phyloP scores from a whole-genome alignment of 2,113 vertebrate species.

The Poeciliopsis retropinna region DNA sequence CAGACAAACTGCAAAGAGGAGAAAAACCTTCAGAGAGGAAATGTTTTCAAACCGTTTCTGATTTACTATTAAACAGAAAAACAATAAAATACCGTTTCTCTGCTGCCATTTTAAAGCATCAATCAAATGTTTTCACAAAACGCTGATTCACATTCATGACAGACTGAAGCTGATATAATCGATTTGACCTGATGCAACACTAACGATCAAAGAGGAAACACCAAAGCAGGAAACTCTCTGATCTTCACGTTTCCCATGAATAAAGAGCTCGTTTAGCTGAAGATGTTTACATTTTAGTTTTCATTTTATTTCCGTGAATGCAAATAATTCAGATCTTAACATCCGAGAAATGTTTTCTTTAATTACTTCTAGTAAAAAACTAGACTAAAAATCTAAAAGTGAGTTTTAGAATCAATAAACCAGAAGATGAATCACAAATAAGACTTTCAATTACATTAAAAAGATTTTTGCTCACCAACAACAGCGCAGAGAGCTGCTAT shows the following conservation, averaged over 20 bases:
- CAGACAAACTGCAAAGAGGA: conserved; percentile 35
- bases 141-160: too few species aligned
- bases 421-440: too few species aligned
- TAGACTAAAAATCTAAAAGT: too few species aligned
- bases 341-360: too few species aligned
- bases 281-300: not conserved
- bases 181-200: not conserved
- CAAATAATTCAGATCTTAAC: too few species aligned
- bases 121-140: too few species aligned
- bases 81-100: not conserved
- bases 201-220: not conserved
- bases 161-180: not conserved
- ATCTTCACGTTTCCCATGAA: not conserved
- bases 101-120: too few species aligned
- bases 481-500: conserved; percentile 25
- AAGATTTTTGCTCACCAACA: conserved; percentile 32
- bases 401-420: too few species aligned
- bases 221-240: not conserved
- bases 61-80: not conserved
- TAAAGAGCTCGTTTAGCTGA: too few species aligned
- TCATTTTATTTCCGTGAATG: too few species aligned
- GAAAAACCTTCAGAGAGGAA: not conserved
- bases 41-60: fast-evolving
- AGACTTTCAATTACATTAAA: not conserved
- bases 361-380: too few species aligned